Conservation (phyloP, 2,888 invertebrate species). For the Leistus spinibarbis region DNA sequence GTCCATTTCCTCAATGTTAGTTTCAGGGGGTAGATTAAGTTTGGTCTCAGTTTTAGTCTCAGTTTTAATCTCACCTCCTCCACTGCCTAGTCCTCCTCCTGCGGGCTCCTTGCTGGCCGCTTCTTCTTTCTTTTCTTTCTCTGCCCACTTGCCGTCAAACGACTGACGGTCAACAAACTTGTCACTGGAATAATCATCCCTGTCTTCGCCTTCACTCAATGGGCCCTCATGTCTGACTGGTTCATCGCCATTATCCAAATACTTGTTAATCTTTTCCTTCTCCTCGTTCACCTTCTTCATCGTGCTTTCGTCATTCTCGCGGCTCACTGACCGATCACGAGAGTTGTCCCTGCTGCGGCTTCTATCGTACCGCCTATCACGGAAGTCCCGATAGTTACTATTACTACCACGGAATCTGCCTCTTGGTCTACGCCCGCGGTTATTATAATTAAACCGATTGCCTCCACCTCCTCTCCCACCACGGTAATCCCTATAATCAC, state of each 20-base stretch:
- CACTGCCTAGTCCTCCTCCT: constrained; percentile 34
- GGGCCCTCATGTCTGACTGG: constrained; percentile 62
- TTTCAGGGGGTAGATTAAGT: constrained; percentile 51
- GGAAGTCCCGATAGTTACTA: constrained; percentile 68
- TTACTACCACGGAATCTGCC: constrained; percentile 52
- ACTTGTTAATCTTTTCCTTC: constrained; percentile 66
- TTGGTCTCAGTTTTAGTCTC: constrained; percentile 43
- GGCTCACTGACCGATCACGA: constrained; percentile 44
- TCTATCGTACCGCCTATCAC: constrained; percentile 68
- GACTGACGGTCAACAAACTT: constrained; percentile 66
- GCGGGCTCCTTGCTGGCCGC: constrained; percentile 50
- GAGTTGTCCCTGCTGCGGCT: constrained; percentile 67
- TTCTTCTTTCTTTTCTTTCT: constrained; percentile 55
- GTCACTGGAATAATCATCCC: constrained; percentile 59
- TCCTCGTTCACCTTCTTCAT: constrained; percentile 61
- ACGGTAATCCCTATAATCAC: constrained; percentile 52
- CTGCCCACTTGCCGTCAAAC: constrained; percentile 71
- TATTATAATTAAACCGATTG: constrained; percentile 49
- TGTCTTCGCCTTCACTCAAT: constrained; percentile 64
- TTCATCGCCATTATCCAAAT: constrained; percentile 57
- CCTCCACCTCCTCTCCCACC: constrained; percentile 52
- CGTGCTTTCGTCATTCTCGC: constrained; percentile 56
- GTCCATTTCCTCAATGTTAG: constrained; percentile 62
- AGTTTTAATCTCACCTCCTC: constrained; percentile 42
- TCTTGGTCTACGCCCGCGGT: constrained; percentile 46